Evolutionary conservation across 1,140 invertebrate species (phyloP).

Genomic region (Archivesica marissinica): DNA sequence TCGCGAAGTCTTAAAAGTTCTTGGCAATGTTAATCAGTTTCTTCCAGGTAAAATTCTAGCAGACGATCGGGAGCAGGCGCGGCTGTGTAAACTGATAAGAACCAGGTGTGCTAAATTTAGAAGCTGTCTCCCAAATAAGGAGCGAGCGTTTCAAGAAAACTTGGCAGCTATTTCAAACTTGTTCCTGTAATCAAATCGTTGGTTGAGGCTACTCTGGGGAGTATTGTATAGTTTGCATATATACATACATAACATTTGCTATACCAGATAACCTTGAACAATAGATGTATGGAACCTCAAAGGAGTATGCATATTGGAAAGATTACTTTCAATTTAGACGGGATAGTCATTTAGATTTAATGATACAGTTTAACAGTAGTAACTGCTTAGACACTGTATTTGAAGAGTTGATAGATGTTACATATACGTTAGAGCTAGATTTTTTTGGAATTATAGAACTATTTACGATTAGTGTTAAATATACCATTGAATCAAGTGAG

Average conservation of each 20-base stretch:
- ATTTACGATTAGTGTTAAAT: too few species aligned
- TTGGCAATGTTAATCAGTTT: conserved; percentile 19
- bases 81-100: conserved; percentile 14
- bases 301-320: too few species aligned
- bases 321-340: too few species aligned
- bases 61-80: not conserved
- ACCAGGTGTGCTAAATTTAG: conserved; percentile 50
- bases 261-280: conserved; percentile 30
- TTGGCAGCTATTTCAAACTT: conserved; percentile 25
- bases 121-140: conserved; percentile 50
- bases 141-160: conserved; percentile 27
- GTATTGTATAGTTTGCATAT: not conserved
- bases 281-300: not conserved
- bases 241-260: not conserved
- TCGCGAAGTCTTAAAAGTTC: not conserved
- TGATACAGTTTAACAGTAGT: too few species aligned
- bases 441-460: too few species aligned
- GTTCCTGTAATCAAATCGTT: conserved; percentile 11
- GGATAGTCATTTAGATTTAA: too few species aligned
- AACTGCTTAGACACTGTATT: too few species aligned
- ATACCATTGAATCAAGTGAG: too few species aligned
- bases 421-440: too few species aligned
- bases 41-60: conserved; percentile 36
- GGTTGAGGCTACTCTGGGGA: not conserved
- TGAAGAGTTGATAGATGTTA: too few species aligned